Evolutionary conservation across 1,140 invertebrate species (phyloP).

Genomic region (Scylla paramamosain): DNA sequence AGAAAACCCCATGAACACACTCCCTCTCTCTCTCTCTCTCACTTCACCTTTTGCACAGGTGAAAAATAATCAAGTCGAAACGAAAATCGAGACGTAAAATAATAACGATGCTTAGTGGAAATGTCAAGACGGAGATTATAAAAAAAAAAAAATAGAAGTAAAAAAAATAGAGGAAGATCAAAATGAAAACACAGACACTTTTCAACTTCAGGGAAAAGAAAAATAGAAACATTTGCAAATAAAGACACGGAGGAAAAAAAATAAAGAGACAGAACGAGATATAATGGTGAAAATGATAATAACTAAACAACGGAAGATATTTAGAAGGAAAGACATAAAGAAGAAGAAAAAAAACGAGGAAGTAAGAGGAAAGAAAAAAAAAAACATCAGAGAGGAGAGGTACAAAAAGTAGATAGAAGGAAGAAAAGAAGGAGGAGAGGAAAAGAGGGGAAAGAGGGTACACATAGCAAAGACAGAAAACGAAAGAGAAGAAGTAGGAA

Average conservation of each 20-base stretch:
- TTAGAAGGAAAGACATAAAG: neutral
- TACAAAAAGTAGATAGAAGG: neutral
- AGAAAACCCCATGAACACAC: neutral
- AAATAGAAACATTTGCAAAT: neutral
- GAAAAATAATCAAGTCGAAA: too few relatives aligned
- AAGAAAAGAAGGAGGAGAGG: neutral
- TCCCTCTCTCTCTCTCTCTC: neutral
- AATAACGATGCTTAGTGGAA: too few relatives aligned
- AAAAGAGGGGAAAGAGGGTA: neutral
- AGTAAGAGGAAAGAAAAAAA: neutral
- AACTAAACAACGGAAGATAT: neutral
- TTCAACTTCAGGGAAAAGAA: neutral
- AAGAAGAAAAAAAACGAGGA: neutral
- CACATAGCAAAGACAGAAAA: neutral
- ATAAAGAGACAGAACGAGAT: neutral
- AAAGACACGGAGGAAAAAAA: neutral
- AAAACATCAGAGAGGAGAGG: neutral
- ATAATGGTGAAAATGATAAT: neutral
- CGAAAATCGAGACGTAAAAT: too few relatives aligned
- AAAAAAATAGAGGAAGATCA: neutral
- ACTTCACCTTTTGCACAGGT: neutral
- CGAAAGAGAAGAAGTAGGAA: neutral
- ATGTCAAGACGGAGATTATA: too few relatives aligned
- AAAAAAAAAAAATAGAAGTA: neutral
- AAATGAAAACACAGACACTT: neutral